A percentile compares a stretch with the other conserved stretches of the same genome.
phyloP scores from a whole-genome alignment of 2,888 invertebrate genomes.

The Exephanes ischioxanthus region DNA sequence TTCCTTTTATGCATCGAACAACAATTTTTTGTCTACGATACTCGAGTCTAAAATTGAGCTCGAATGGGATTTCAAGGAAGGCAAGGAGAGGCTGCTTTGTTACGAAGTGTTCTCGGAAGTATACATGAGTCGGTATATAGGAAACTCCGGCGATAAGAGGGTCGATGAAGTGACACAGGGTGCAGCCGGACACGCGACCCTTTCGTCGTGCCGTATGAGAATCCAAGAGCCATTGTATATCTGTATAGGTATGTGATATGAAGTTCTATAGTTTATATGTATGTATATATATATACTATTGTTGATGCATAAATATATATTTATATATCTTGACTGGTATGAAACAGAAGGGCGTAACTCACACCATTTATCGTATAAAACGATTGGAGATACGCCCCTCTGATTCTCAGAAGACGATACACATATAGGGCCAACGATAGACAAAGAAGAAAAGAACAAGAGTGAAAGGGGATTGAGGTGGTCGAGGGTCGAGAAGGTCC shows the following conservation, averaged over 20 bases:
- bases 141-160: constrained; percentile 49
- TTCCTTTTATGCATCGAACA: constrained; percentile 9
- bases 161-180: constrained; percentile 63
- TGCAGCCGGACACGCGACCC: constrained; percentile 64
- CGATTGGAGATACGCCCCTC: neutral
- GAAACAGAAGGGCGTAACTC: neutral
- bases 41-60: constrained; percentile 7
- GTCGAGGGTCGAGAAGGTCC: constrained; percentile 40
- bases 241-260: neutral
- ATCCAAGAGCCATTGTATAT: neutral
- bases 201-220: constrained; percentile 22
- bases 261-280: neutral
- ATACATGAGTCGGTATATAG: constrained; percentile 13
- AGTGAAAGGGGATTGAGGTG: constrained; percentile 14
- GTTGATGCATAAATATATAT: neutral
- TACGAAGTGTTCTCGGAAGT: constrained; percentile 14
- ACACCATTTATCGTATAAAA: neutral
- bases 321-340: neutral
- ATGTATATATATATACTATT: neutral
- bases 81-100: constrained; percentile 14
- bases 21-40: neutral
- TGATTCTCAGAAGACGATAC: neutral
- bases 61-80: neutral
- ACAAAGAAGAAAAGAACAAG: neutral
- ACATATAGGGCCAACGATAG: constrained; percentile 16